A percentile compares a stretch with the other conserved stretches of the same genome.
Evolutionary conservation across 2,888 invertebrate species (phyloP).

Genomic region (Mythimna ferrago): DNA sequence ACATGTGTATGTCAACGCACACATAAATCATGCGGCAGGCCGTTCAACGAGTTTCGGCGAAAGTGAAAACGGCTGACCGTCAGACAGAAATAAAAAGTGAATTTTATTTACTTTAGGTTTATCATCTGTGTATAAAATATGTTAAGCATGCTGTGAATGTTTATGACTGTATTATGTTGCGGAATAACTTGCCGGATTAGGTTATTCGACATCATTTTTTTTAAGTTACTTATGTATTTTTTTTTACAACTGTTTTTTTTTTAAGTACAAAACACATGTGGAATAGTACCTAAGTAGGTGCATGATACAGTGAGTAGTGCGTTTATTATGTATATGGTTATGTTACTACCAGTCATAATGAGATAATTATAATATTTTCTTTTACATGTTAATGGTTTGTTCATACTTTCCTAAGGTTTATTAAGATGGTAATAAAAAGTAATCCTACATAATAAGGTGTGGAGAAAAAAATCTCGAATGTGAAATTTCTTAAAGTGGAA

Average conservation of each 20-base stretch:
- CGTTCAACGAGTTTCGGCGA: constrained; percentile 69
- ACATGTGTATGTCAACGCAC: constrained; percentile 55
- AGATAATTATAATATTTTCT: not conserved
- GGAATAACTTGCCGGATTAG: constrained; percentile 29
- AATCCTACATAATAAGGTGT: not conserved
- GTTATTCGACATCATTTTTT: constrained; percentile 12
- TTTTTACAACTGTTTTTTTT: constrained; percentile 4
- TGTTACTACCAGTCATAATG: not conserved
- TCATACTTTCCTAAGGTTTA: not conserved
- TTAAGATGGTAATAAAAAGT: constrained; percentile 30
- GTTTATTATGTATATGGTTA: not conserved
- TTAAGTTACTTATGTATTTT: constrained; percentile 1
- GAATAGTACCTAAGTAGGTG: not conserved
- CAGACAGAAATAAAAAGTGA: constrained; percentile 64
- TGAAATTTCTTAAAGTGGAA: constrained; percentile 33
- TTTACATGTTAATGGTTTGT: constrained; percentile 9
- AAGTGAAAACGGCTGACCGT: constrained; percentile 68
- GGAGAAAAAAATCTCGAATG: constrained; percentile 30
- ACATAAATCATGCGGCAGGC: constrained; percentile 59
- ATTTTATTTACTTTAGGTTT: constrained; percentile 63
- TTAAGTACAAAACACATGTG: constrained; percentile 1
- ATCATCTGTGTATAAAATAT: constrained; percentile 40
- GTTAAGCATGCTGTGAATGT: constrained; percentile 36
- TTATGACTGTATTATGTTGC: constrained; percentile 33
- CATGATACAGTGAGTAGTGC: not conserved